Conservation (phyloP, 2,888 invertebrate genomes). For the Chelonus formosanus region DNA sequence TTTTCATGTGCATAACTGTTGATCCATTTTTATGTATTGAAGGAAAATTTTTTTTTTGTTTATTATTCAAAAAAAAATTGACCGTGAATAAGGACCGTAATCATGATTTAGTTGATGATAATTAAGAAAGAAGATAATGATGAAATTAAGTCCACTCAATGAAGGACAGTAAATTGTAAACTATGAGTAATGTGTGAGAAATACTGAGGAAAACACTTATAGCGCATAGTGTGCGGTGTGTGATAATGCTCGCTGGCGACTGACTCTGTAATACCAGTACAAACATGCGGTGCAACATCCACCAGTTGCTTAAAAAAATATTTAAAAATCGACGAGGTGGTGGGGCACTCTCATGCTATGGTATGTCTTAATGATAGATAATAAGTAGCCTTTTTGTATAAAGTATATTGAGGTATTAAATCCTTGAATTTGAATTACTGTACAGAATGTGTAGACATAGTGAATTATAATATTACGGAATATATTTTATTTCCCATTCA, state of each 20-base stretch:
- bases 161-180: constrained; percentile 22
- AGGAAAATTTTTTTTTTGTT: too few species aligned
- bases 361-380: constrained; percentile 66
- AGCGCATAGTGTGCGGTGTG: constrained; percentile 61
- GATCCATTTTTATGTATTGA: constrained; percentile 1
- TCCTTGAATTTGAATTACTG: constrained; percentile 64
- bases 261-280: constrained; percentile 66
- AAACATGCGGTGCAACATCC: constrained; percentile 61
- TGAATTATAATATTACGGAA: constrained; percentile 66
- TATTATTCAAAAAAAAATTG: not conserved
- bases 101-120: constrained; percentile 1
- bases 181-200: constrained; percentile 37
- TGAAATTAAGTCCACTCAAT: constrained; percentile 7
- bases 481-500: constrained; percentile 65
- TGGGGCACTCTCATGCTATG: constrained; percentile 63
- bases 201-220: constrained; percentile 58
- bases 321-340: constrained; percentile 35
- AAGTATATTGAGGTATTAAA: constrained; percentile 65
- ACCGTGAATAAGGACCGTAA: constrained; percentile 5
- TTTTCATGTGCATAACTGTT: not conserved
- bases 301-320: constrained; percentile 47
- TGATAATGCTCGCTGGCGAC: constrained; percentile 65
- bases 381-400: constrained; percentile 66
- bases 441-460: constrained; percentile 66
- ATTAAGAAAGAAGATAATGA: constrained; percentile 14